Evolutionary conservation across 1,140 invertebrate species (phyloP), one percentile per base, ranked within the genome.

Genomic region (Bombyx mandarina): DNA sequence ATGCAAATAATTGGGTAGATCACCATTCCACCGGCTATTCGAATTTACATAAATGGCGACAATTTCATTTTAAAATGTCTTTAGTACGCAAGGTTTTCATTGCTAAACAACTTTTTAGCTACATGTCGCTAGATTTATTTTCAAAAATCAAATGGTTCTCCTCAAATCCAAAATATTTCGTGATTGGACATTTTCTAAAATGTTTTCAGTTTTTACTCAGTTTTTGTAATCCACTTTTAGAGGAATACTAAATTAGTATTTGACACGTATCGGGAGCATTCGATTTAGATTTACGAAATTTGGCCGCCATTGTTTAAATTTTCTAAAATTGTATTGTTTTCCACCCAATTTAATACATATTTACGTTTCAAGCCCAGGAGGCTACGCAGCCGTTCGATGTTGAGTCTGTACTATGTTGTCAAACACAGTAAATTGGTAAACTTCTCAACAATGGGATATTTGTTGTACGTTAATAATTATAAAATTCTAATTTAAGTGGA

Each of bases 1-100:
- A 71, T 71, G 69, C 69, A 68, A 71, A 71, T 68, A 65, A 57
- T 58, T 58, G n/a, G n/a, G 26, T 12, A 8, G 51, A 43, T 52
- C 9, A 52, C 26, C 26, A 35, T 35, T 35, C 26, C 26, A 35
- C 26, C n/a, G 48, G n/a, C 48, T 52, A 52, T 26, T 52, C 42
- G 26, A 9, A n/a, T 43, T 52, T 52, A 52, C 26, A 52, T 52
- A 12, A 52, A 52, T 10, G n/a, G 26, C 26, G 10, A 10, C 8
- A 35, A 10, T 35, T 35, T 35, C 2, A 35, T 35, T 35, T 35
- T 35, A 35, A 35, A 35, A 35, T 35, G 26, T 35, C 26, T 35
- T 35, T 35, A 2, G 26, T 35, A 35, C 26, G 26, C 1, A 35
- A 2, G 26, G 26, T 5, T 35, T 35, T 35, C 1, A 5, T 35